Evolutionary conservation across 2,113 vertebrate species (phyloP).

Genomic region (Takifugu flavidus): DNA sequence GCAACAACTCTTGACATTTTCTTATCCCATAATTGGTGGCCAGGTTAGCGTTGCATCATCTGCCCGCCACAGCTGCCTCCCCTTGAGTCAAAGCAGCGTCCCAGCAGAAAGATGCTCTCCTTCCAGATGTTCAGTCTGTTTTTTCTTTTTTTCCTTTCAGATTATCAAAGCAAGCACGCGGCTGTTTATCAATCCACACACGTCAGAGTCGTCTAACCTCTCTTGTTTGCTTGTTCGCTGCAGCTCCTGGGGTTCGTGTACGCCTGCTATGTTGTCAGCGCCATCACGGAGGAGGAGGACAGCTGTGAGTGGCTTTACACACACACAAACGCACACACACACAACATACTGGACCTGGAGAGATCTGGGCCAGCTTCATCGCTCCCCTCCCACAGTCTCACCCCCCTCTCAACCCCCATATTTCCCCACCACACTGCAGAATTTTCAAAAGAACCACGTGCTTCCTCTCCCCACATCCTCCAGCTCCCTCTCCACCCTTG

Average conservation of each 20-base stretch:
- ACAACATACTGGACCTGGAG: conserved; percentile 5
- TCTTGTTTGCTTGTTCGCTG: conserved; percentile 55
- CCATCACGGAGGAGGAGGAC: conserved; percentile 84
- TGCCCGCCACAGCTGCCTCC: not conserved
- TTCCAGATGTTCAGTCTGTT: conserved; percentile 21
- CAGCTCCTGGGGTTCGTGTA: conserved; percentile 86
- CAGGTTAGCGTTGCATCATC: conserved; percentile 9
- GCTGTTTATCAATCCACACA: conserved; percentile 12
- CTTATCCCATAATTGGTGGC: not conserved
- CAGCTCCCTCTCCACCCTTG: conserved; percentile 25
- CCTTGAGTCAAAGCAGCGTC: not conserved
- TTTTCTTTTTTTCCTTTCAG: conserved; percentile 8
- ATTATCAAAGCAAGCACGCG: conserved; percentile 2
- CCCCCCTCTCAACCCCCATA: conserved; percentile 47
- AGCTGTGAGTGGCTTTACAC: conserved; percentile 64
- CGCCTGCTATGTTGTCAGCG: conserved; percentile 83
- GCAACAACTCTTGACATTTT: not conserved
- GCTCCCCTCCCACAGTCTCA: conserved; percentile 17
- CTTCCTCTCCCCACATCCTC: conserved; percentile 38
- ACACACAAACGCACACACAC: conserved; percentile 19
- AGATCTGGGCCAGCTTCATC: not conserved
- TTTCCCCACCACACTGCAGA: conserved; percentile 24
- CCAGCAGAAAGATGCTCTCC: not conserved
- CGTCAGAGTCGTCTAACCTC: conserved; percentile 28
- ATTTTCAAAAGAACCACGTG: conserved; percentile 43